Conservation (phyloP, 2,888 invertebrate genomes). For the Ceramica pisi region DNA sequence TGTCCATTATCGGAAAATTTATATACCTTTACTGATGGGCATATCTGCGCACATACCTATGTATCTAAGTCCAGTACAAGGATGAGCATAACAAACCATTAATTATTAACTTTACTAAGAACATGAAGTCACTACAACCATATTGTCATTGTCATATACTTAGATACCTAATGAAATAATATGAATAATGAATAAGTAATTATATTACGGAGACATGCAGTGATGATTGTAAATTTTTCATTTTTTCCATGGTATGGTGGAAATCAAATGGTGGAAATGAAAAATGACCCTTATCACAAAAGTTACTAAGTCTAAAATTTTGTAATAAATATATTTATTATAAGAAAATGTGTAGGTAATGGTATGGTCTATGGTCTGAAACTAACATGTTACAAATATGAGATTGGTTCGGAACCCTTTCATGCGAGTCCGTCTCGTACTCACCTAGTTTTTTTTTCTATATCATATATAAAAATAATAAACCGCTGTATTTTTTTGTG, state of each 20-base stretch:
- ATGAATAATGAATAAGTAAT: constrained; percentile 1
- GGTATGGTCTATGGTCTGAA: too few relatives aligned
- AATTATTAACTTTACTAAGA: constrained; percentile 18
- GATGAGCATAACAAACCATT: constrained; percentile 23
- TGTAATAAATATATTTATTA: too few relatives aligned
- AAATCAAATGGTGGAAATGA: too few relatives aligned
- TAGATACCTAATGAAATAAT: background rate
- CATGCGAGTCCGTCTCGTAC: too few relatives aligned
- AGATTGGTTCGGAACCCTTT: too few relatives aligned
- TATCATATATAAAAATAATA: too few relatives aligned
- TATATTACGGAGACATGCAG: background rate
- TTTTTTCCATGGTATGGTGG: background rate
- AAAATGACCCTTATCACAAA: too few relatives aligned
- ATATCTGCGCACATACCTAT: background rate
- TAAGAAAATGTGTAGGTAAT: too few relatives aligned
- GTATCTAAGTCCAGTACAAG: constrained; percentile 11
- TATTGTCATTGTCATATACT: background rate
- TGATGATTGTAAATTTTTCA: background rate
- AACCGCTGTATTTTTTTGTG: background rate
- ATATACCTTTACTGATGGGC: constrained; percentile 16
- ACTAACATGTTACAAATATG: too few relatives aligned
- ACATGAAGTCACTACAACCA: constrained; percentile 1
- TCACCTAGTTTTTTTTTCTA: too few relatives aligned
- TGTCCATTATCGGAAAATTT: constrained; percentile 28
- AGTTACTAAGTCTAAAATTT: too few relatives aligned